Evolutionary conservation across 2,888 invertebrate species (phyloP).

Genomic region (Meloe dianella): DNA sequence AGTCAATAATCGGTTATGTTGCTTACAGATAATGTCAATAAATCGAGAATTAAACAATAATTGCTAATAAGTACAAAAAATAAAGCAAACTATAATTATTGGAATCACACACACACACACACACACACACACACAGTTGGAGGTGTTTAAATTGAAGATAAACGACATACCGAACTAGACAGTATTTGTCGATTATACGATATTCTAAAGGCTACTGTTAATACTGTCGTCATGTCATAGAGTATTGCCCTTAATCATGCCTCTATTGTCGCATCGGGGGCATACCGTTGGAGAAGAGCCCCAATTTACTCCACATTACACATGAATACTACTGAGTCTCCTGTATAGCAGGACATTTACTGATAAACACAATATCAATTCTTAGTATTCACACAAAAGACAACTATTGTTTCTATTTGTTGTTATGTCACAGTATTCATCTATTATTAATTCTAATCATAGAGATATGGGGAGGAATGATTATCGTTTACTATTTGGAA

Average conservation of each 20-base stretch:
- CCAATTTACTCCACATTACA: slow-evolving; percentile 6
- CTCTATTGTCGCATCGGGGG: slow-evolving; percentile 24
- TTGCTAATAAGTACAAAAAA: background rate
- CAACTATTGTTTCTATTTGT: slow-evolving; percentile 23
- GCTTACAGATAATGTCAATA: background rate
- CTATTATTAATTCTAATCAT: slow-evolving; percentile 25
- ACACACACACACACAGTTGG: too few relatives aligned
- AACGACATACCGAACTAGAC: slow-evolving; percentile 5
- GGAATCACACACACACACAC: slow-evolving; percentile 33
- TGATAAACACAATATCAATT: slow-evolving; percentile 29
- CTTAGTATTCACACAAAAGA: slow-evolving; percentile 8
- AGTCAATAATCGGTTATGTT: background rate
- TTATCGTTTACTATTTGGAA: background rate
- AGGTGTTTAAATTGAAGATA: slow-evolving; percentile 21
- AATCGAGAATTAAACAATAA: background rate
- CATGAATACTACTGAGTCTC: background rate
- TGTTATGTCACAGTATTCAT: slow-evolving; percentile 25
- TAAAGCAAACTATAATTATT: slow-evolving; percentile 27
- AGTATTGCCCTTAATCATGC: slow-evolving; percentile 30
- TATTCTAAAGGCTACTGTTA: slow-evolving; percentile 18
- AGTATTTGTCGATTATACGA: slow-evolving; percentile 7
- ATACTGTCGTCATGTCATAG: slow-evolving; percentile 20
- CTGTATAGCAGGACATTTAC: slow-evolving; percentile 4
- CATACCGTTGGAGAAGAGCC: slow-evolving; percentile 23
- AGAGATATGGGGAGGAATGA: slow-evolving; percentile 18